phyloP scores from a whole-genome alignment of 2,888 invertebrate genomes.

The Thysanoteuthis rhombus region DNA sequence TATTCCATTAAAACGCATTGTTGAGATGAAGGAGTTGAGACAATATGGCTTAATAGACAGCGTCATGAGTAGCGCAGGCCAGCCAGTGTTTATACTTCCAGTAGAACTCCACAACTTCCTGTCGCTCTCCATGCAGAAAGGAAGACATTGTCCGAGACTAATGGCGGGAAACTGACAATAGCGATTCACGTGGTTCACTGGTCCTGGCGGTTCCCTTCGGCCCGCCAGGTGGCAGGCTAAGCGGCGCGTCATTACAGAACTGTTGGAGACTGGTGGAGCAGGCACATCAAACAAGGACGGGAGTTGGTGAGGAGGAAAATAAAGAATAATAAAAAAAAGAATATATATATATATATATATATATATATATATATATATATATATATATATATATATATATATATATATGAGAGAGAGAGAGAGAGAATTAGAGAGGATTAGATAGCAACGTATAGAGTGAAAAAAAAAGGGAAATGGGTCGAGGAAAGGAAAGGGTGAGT shows the following conservation, averaged over 20 bases:
- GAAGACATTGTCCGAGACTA: conserved; percentile 12
- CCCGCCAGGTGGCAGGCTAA: conserved; percentile 12
- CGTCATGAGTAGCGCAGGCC: not conserved
- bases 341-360: not conserved
- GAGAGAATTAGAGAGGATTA: not conserved
- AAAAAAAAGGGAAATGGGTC: not conserved
- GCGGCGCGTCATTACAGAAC: not conserved
- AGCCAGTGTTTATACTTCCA: conserved; percentile 12
- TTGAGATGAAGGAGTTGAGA: conserved; percentile 12
- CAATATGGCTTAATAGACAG: not conserved
- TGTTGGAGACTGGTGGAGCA: not conserved
- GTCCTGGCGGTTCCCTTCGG: not conserved
- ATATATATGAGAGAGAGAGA: not conserved
- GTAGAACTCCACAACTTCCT: conserved; percentile 12
- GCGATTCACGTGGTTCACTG: conserved; percentile 12
- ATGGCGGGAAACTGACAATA: conserved; percentile 12
- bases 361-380: not conserved
- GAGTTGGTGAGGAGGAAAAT: not conserved
- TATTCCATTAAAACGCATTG: conserved; percentile 12
- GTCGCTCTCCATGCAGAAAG: conserved; percentile 12
- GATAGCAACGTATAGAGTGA: not conserved
- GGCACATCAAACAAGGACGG: not conserved
- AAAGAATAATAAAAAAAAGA: not conserved
- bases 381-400: not conserved
- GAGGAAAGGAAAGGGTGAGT: too few relatives aligned